Base-by-base conservation (phyloP, 2,888 invertebrate species). In the Rutpela maculata region DNA sequence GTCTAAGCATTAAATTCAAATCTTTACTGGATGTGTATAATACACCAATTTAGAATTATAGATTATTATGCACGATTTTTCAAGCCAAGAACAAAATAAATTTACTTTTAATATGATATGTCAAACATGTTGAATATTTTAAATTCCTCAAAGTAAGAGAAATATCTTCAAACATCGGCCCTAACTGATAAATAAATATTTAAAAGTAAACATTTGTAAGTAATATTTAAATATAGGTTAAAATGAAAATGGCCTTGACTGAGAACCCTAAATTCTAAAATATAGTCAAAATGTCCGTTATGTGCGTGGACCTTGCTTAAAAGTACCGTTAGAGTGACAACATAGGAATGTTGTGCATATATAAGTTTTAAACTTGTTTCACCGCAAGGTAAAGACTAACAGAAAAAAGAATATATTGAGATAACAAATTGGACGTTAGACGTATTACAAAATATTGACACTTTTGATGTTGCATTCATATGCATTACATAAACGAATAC, bases 261-360 rank as follows among this genome's bases (percentile, higher is more conserved):
- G 75, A 75, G 75, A 78, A 75, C 72, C 66, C 72, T 69, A 75
- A 63, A 72, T 75, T 67, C 73, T 78, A 31, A 67, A 78, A 63
- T 74, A 59, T 67, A 66, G 65, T 75, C 72, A 67, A 78, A 78
- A 57, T 65, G 71, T 31, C 78, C 75, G 80, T 80, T 78, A 78
- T 43, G 62, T 76, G 80, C 80, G 80, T 80, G 72, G 80, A 80
- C 72, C 78, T 80, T 80, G 76, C 74, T 55, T 74, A 78, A 76
- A 80, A 59, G 76, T 74, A 72, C 80, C 78, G 80, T 80, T 80
- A 80, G 78, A 78, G 68, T 77, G 76, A 76, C 78, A 80, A 72
- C 72, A 63, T 69, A 70, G 75, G 74, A 78, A 74, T 75, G 77
- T 63, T 66, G 68, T 71, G 76, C 75, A 76, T 73, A 74, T 66